Percentiles rank a stretch among this genome's conserved stretches.
phyloP scores from a whole-genome alignment of 2,888 invertebrate genomes.

The Stramonita haemastoma region DNA sequence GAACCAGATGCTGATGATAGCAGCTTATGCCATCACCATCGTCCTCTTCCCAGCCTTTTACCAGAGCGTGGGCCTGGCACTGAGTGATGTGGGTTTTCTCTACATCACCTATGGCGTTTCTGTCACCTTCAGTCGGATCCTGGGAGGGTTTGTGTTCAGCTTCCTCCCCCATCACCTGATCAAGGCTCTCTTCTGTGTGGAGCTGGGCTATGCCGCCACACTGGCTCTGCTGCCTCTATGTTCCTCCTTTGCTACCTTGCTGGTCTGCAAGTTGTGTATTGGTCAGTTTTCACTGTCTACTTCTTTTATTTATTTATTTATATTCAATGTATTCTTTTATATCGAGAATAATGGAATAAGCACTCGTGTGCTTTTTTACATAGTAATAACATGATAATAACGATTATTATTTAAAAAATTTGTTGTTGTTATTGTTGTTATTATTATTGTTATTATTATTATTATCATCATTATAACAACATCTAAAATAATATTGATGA shows the following conservation, averaged over 20 bases:
- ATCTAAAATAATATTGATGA: too few relatives aligned
- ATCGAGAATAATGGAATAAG: too few relatives aligned
- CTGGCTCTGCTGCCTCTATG: not conserved
- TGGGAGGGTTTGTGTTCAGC: slow-evolving; percentile 41
- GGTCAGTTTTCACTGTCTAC: not conserved
- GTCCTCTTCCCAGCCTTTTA: slow-evolving; percentile 47
- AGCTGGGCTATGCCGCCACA: not conserved
- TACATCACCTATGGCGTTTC: slow-evolving; percentile 42
- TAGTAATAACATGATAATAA: too few relatives aligned
- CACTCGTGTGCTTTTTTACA: too few relatives aligned
- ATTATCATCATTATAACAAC: too few relatives aligned
- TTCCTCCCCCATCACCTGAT: slow-evolving; percentile 22
- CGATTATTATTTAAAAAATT: too few relatives aligned
- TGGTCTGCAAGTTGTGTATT: not conserved
- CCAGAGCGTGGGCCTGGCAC: slow-evolving; percentile 40
- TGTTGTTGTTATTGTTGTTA: too few relatives aligned
- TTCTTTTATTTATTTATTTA: too few relatives aligned
- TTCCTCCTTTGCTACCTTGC: not conserved
- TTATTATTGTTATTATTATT: too few relatives aligned
- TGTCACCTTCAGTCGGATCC: slow-evolving; percentile 30
- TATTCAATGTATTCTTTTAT: too few relatives aligned
- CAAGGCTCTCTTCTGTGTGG: not conserved
- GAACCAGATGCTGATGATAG: slow-evolving; percentile 43
- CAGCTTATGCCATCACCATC: slow-evolving; percentile 37
- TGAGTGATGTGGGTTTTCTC: slow-evolving; percentile 32